Percentiles rank a stretch among this genome's conserved stretches.
These are phyloP conservation scores for Falco punctatus DNA, from an alignment of 2,113 vertebrate species.

Conservation along the genomic window DNA sequence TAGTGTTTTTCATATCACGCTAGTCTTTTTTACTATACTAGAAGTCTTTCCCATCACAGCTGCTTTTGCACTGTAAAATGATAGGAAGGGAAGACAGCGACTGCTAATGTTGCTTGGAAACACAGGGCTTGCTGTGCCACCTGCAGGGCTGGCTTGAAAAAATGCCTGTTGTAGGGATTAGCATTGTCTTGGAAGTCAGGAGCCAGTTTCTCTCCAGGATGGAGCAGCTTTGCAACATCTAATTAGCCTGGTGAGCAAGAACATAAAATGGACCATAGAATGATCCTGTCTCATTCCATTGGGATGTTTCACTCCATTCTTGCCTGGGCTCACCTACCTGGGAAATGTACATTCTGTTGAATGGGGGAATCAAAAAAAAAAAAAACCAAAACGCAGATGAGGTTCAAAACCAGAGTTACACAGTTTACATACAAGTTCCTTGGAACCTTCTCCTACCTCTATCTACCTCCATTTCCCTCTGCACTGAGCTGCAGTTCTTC, in stretches of 20 bases:
- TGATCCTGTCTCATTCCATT: background rate
- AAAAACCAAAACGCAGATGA: background rate
- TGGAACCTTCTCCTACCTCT: background rate
- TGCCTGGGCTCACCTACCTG: background rate
- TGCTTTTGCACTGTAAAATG: background rate
- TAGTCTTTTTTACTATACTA: background rate
- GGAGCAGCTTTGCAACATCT: background rate
- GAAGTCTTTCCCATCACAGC: background rate
- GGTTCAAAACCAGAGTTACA: background rate
- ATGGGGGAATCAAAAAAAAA: background rate
- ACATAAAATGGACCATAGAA: background rate
- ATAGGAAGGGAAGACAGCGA: background rate
- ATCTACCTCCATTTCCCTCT: background rate
- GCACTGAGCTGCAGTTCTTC: background rate
- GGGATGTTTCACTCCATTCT: background rate
- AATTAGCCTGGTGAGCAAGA: background rate
- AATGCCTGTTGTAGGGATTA: background rate
- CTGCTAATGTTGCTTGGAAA: background rate
- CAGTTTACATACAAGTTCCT: background rate
- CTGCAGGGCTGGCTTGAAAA: constrained; percentile 68
- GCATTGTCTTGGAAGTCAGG: background rate
- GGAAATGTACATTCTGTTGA: background rate
- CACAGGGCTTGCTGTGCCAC: constrained; percentile 69
- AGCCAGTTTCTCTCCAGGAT: background rate
- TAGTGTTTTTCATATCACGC: background rate